Base-by-base conservation (phyloP, 2,888 invertebrate genomes). In the Hydrotaea cyrtoneurina region DNA sequence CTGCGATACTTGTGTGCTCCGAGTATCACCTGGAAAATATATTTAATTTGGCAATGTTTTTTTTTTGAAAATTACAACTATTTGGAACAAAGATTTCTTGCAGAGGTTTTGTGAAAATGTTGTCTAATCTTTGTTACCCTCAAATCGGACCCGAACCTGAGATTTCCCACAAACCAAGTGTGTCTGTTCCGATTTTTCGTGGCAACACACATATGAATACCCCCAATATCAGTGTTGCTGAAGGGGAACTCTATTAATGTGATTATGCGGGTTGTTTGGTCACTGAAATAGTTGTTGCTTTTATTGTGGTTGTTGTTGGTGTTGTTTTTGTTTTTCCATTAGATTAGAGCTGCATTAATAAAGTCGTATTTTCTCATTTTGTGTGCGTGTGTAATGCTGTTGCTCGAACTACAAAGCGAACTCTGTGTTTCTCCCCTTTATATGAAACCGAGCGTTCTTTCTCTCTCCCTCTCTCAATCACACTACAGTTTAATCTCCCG, bases 201-300 rank as follows among this genome's bases (percentile, higher is more conserved):
- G 31, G 26, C 66, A 7, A 66, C 19, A 59, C 73, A 79, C 50
- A 77, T 73, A 19, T 76, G 10, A 17, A 50, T 15, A 21, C 73
- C 59, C 79, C 85, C 19, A 81, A 85, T 77, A 81, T 66, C 21
- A 7, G 2, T 66, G 64, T 10, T 8, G 39, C 39, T 39, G 57
- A 76, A 76, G 78, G 78, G 73, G 59, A 72, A 77, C 39, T 76
- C 59, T 46, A 80, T 78, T 78, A 79, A 85, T 55, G 55, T 53
- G 72, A 85, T 80, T 80, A 82, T 82, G 82, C 82, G 82, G 79
- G 82, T 64, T 82, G 79, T 31, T 73, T 59, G 62, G 77, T 66
- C 69, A 69, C 19, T 46, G 66, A 77, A 82, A 82, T 82, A 76
- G 73, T 77, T 76, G 81, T 50, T 66, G 66, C 21, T 66, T 39